phyloP scores from a whole-genome alignment of 2,113 vertebrate species.

The Calyptommatus sinebrachiatus region DNA sequence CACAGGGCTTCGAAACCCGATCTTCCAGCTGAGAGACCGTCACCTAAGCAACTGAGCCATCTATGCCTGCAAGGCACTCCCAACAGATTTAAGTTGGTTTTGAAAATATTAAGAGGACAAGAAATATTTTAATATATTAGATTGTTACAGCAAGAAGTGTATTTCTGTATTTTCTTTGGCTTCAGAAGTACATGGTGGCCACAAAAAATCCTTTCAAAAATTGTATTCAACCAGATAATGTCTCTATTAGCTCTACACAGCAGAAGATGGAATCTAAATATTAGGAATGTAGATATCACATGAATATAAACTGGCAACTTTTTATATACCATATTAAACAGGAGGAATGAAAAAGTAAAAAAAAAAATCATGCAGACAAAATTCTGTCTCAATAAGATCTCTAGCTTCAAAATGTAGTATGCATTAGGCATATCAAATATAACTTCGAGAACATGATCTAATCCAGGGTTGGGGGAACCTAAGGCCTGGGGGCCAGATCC shows the following conservation, averaged over 20 bases:
- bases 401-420: background rate
- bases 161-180: background rate
- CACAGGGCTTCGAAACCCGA: no score
- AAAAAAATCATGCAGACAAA: background rate
- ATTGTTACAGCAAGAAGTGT: background rate
- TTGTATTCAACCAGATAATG: background rate
- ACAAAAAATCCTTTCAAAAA: background rate
- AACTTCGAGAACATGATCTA: background rate
- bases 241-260: background rate
- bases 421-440: background rate
- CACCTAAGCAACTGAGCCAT: no score
- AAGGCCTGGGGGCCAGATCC: no score
- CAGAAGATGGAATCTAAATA: background rate
- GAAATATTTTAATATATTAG: background rate
- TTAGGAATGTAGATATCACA: background rate
- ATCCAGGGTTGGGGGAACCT: no score
- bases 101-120: background rate
- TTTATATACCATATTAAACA: background rate
- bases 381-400: background rate
- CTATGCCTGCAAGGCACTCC: no score
- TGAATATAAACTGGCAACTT: background rate
- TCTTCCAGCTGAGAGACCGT: no score
- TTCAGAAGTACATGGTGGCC: background rate
- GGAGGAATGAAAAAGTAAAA: background rate
- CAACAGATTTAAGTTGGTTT: no score